Conservation (phyloP, 2,113 vertebrate species). For the Nibea albiflora region DNA sequence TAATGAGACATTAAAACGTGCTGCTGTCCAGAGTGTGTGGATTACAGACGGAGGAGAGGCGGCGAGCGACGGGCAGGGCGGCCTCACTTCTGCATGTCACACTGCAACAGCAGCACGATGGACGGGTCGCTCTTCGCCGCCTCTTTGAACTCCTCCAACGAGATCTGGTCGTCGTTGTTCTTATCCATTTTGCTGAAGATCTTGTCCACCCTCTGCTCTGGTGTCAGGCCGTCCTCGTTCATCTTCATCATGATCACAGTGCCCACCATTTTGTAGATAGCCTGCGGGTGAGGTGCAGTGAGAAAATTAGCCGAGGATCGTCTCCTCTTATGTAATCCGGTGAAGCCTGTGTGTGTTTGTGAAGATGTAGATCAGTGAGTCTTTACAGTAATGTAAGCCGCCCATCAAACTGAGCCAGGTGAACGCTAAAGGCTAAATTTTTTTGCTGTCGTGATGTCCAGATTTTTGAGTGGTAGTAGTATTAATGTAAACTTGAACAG, state of each 20-base stretch:
- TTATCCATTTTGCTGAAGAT: slow-evolving; percentile 99
- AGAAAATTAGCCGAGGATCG: slow-evolving; percentile 39
- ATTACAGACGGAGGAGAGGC: slow-evolving; percentile 57
- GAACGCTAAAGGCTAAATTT: not conserved
- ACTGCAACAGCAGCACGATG: slow-evolving; percentile 99
- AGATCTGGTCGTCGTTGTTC: slow-evolving; percentile 99
- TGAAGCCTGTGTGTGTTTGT: not conserved
- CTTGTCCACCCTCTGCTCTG: slow-evolving; percentile 98
- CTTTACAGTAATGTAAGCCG: not conserved
- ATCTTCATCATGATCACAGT: slow-evolving; percentile 99
- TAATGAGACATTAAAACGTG: slow-evolving; percentile 94
- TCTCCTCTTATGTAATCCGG: slow-evolving; percentile 25
- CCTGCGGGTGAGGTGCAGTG: slow-evolving; percentile 80
- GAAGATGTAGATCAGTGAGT: slow-evolving; percentile 1
- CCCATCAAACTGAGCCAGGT: not conserved
- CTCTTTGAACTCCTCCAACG: slow-evolving; percentile 99
- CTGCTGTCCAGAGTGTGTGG: slow-evolving; percentile 90
- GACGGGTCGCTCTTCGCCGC: slow-evolving; percentile 99
- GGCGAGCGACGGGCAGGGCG: slow-evolving; percentile 16
- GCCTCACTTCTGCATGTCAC: slow-evolving; percentile 99
- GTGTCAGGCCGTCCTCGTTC: slow-evolving; percentile 99
- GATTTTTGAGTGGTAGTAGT: not conserved
- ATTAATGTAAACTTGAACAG: not conserved
- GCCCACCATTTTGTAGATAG: slow-evolving; percentile 99
- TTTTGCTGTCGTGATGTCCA: not conserved